Base-by-base conservation (phyloP, 1,140 invertebrate species). In the Sesamia nonagrioides region DNA sequence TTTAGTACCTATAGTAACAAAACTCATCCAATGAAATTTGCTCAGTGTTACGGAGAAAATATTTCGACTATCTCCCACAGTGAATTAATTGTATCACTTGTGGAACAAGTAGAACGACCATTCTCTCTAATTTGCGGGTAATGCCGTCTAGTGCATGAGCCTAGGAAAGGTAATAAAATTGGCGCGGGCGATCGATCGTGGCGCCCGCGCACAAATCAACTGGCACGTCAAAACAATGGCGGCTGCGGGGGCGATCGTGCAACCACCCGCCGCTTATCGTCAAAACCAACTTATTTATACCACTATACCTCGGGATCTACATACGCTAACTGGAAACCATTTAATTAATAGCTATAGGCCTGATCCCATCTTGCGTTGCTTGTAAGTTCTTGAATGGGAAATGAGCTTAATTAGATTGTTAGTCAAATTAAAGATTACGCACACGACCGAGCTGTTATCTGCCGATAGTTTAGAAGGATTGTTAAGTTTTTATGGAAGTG, bases 161-260 rank as follows among this genome's bases (percentile, higher is more conserved):
- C 88, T 89, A 86, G 89, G 86, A 88, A 90, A 88, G 87, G 90
- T 83, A 85, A 91, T 91, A 91, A 92, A 27, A 92, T 91, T 89
- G 89, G 86, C 80, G 75, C 71, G 42, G 63, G 60, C 86, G 90
- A 90, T 90, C 86, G 89, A 92, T 92, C 86, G 83, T 77, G 78
- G 85, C 86, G 86, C 86, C 80, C 82, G 87, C 86, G 87, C 89
- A 92, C 90, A 92, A 92, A 92, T 91, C 90, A 91, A 86, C 85
- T 76, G 82, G 78, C 81, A 89, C 88, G 88, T 91, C 89, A 89
- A 89, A 91, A 86, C 88, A 87, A 89, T 89, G 87, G 88, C 82
- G 86, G 86, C 89, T 92, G 88, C 88, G 86, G 88, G 87, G 89
- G 89, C 89, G 88, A 89, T 92, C 88, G 88, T 92, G 88, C 84